Evolutionary conservation across 2,113 vertebrate genomes (phyloP), one percentile per base, ranked within the genome.

Genomic region (Melanostigma gelatinosum): DNA sequence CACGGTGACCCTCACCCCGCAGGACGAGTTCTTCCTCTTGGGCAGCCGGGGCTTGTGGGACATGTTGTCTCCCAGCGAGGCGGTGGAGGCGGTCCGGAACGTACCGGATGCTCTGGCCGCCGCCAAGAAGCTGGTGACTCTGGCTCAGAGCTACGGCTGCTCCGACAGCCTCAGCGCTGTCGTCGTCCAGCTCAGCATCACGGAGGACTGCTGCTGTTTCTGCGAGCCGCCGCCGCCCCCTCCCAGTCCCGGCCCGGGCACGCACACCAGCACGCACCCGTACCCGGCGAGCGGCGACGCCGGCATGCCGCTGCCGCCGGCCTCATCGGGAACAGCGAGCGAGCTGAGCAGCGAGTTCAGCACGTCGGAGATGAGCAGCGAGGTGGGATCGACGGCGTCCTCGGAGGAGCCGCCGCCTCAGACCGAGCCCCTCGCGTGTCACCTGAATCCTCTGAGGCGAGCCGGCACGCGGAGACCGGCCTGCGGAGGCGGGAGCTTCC

Each of bases 331-430:
- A 89, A 97, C 91, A 73, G 96, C 95, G 89, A 98, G 97, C 0
- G 98, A 99, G 92, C 76, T 90, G 34, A 94, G 92, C 85, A 93
- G 93, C 11, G 93, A 94, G 87, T 96, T 99, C 79, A 99, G 98
- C 94, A 97, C 96, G 0, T 99, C 97, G 3, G 98, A 99, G 88
- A 98, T 99, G 97, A 99, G 98, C 94, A 99, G 97, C 0, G 98
- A 99, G 94, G 98, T 99, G 80, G 98, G 98, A 0, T 99, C 98
- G 77, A 99, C 97, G 0, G 98, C 97, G 4, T 99, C 98, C 0
- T 99, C 98, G 0, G 97, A 99, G 0, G 98, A 99, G 87, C 98
- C 97, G 0, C 93, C 95, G 29, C 95, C 94, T 0, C 96, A 96
- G 79, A 0, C 87, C 85, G 46, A 96, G 93, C 34, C 93, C 3